Base-by-base conservation (phyloP, 2,113 vertebrate species). In the Willisornis vidua region DNA sequence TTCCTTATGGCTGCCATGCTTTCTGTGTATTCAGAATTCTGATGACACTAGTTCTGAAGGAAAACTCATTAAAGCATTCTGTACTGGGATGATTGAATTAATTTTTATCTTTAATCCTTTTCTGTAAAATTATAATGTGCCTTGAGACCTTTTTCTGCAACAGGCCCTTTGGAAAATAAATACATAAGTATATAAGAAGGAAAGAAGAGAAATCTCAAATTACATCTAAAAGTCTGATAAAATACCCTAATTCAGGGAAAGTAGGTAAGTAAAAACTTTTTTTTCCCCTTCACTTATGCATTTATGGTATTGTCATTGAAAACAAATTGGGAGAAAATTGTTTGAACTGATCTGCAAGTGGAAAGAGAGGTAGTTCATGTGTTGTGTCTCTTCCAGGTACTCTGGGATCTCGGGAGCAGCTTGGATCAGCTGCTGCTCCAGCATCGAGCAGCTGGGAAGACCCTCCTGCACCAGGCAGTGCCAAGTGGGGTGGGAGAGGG, bases 251-350 rank as follows among this genome's bases (percentile, higher is more conserved):
- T 20, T 84, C 74, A 80, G 92, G 65, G 45, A 54, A 93, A 95
- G 11, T n/a, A 81, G 97, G 97, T 98, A 95, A 98, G 98, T 98
- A 70, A 94, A 96, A 81, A 45, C 46, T 87, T 22, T 29, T 81
- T 37, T 90, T 67, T 90, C 68, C 52, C 63, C 29, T 85, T 84
- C 67, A 76, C 25, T 87, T 79, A 12, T 71, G 51, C 12, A 19
- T 80, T 82, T 58, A 7, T n/a, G 82, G 14, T 54, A 7, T 54
- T 96, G 39, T 58, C 26, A 41, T n/a, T 87, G 74, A 84, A 91
- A 87, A 28, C 33, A 74, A 68, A 25, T 4, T 66, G 45, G 19
- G 16, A 20, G 22, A 26, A 41, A 14, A 14, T 6, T 17, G 43
- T 7, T 33, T 85, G 61, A 45, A 35, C 2, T 25, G 62, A 24